Base-by-base conservation (phyloP, 2,113 vertebrate genomes). In the Cyphomyrus discorhynchus region DNA sequence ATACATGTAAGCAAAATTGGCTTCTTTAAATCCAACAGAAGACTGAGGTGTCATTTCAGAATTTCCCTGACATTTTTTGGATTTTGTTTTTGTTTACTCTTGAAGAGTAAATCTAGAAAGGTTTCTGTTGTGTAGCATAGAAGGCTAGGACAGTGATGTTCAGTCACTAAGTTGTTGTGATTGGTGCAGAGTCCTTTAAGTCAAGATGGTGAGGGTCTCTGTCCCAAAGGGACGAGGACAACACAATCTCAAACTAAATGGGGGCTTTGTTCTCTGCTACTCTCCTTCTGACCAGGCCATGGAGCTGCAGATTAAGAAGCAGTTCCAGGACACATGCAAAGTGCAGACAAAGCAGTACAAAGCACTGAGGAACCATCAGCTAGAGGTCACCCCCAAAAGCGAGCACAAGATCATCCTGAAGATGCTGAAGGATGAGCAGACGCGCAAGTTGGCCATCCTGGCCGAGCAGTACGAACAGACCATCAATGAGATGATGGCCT, bases 261-360 rank as follows among this genome's bases (percentile, higher is more conserved):
- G 11, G 5, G 31, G 35, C 70, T 77, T 17, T 31, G 11, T 39
- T 31, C 70, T 77, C 70, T 39, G 27, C 27, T 70, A 1, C 70
- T 74, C 31, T 35, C 70, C 77, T 0, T 77, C 90, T 74, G 89
- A 84, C 89, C 93, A 99, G 98, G 98, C 96, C 92, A 96, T 99
- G 97, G 98, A 99, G 97, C 96, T 99, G 96, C 98, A 99, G 96
- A 99, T 99, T 92, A 99, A 99, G 96, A 99, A 99, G 95, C 98
- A 99, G 97, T 99, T 99, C 95, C 98, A 99, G 97, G 98, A 99
- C 97, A 99, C 98, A 17, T 99, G 98, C 95, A 99, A 99, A 96
- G 98, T 99, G 92, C 98, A 99, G 96, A 99, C 98, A 89, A 99
- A 99, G 95, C 98, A 99, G 97, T 99, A 99, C 95, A 99, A 99